These are phyloP conservation scores for Neotoma lepida DNA, from an alignment of 2,113 vertebrate genomes.

Conservation along the genomic window DNA sequence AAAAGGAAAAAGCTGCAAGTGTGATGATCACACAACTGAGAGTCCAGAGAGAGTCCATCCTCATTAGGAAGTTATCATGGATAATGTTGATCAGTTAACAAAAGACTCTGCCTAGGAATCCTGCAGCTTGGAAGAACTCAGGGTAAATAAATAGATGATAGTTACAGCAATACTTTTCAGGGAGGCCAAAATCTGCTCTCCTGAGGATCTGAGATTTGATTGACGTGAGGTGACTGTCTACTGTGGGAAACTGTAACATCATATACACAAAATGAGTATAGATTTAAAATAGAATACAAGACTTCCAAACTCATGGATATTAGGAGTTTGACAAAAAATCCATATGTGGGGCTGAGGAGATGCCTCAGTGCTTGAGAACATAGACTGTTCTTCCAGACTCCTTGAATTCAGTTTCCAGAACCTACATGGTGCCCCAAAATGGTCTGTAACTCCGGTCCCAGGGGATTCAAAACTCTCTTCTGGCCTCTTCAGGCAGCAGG, in stretches of 20 bases:
- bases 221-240: neutral
- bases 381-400: neutral
- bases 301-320: neutral
- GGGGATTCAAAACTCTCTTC: neutral
- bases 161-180: neutral
- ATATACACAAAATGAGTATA: neutral
- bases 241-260: neutral
- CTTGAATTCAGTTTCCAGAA: neutral
- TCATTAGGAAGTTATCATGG: neutral
- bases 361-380: neutral
- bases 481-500: neutral
- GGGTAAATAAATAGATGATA: neutral
- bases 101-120: neutral
- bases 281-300: conserved; percentile 31
- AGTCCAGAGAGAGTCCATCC: neutral
- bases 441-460: neutral
- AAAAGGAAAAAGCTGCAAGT: neutral
- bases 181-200: neutral
- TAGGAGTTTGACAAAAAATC: neutral
- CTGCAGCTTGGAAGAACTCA: neutral
- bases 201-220: neutral
- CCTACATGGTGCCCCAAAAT: neutral
- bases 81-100: neutral
- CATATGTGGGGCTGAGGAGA: neutral
- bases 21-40: neutral